Conservation (phyloP, 2,797 vertebrate genomes). For the Loris lydekkerianus region DNA sequence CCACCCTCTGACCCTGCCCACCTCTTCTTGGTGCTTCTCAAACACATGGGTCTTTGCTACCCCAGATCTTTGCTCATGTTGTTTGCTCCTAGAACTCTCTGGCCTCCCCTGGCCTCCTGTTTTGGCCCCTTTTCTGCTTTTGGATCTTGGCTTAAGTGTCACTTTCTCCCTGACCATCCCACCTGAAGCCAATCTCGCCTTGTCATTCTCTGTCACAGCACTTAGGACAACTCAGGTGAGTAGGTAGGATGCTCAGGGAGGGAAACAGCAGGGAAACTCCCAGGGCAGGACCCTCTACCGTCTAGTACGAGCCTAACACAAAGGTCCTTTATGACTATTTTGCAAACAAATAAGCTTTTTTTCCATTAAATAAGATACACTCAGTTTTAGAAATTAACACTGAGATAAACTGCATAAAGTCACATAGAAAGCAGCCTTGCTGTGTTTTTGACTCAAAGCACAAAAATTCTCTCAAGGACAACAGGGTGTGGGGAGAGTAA, state of each 20-base stretch:
- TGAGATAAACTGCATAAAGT: background rate
- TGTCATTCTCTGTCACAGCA: background rate
- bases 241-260: background rate
- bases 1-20: no score
- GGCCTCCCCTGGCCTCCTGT: background rate
- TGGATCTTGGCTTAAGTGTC: background rate
- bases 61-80: background rate
- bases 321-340: background rate
- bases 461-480: background rate
- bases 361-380: background rate
- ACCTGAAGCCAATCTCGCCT: no score
- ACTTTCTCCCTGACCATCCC: background rate
- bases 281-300: background rate
- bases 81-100: background rate
- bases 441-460: background rate
- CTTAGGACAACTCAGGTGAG: background rate
- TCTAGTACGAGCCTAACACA: background rate
- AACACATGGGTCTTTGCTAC: background rate
- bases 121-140: background rate
- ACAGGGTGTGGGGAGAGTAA: background rate
- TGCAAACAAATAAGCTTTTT: background rate
- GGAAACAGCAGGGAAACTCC: background rate
- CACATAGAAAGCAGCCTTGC: background rate
- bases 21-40: background rate
- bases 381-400: background rate